Base-by-base conservation (phyloP, 2,888 invertebrate genomes). In the Andricus curvator region DNA sequence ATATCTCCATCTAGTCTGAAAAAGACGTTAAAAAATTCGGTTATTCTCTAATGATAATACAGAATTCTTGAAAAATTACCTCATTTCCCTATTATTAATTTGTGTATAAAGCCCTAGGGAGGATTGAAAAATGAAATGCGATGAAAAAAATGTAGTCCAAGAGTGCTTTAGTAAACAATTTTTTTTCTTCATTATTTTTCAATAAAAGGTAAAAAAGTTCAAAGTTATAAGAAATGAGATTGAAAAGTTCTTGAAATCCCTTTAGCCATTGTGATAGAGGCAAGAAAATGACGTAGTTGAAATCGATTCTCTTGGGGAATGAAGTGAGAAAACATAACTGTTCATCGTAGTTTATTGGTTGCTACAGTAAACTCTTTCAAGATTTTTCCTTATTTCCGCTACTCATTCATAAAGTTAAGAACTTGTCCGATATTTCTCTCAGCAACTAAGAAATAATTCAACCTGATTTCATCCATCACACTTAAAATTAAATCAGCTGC, bases 241-340 rank as follows among this genome's bases (percentile, higher is more conserved):
- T 67, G 67, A 22, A 41, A 67, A 67, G n/a, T 41, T n/a, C 67
- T 67, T 33, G n/a, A 44, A 67, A 44, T 13, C 15, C 41, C 13
- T 22, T 67, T 37, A n/a, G 15, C 11, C 29, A 29, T 67, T 22
- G 1, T 78, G 65, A 15, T 25, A 13, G 2, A 51, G 17, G 1
- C 74, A 44, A 82, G 15, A 56, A 41, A 41, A 41, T 33, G n/a
- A 60, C 70, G 44, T 60, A 33, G n/a, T 51, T 29, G 48, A 60
- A 25, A 60, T 37, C 22, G 8, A 68, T 67, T 33, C 67, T 67
- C 67, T 44, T 33, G 67, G 67, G 67, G 13, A 67, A 67, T 67
- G 22, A 44, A 67, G 41, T n/a, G 4, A 22, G 41, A 8, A 17
- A 67, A 22, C 11, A 67, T 8, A 66, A 66, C 33, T 41, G 41